These are phyloP conservation scores for Schizopygopsis malacanthus DNA, from an alignment of 2,797 vertebrate species.

Conservation along the genomic window DNA sequence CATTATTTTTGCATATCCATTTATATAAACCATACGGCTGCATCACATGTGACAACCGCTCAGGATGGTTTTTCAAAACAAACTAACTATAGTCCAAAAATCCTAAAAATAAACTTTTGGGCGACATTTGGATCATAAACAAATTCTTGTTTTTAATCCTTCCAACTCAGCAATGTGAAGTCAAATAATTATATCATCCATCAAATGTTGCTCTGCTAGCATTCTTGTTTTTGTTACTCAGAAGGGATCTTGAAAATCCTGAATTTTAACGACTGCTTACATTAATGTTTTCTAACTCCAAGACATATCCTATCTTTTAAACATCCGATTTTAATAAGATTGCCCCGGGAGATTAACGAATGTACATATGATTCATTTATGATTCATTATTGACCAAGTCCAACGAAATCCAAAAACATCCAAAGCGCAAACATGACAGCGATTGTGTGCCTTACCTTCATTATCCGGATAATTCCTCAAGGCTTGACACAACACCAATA, in stretches of 20 bases:
- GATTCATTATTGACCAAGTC: constrained; percentile 27
- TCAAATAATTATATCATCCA: background rate
- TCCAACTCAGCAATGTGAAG: background rate
- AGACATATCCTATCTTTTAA: background rate
- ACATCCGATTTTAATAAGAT: background rate
- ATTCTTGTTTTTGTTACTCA: background rate
- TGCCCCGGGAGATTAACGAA: constrained; percentile 15
- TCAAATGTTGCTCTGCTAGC: background rate
- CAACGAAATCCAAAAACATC: constrained; percentile 3
- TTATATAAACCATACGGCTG: background rate
- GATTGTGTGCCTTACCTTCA: constrained; percentile 59
- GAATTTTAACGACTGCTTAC: background rate
- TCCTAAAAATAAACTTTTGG: background rate
- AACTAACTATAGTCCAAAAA: background rate
- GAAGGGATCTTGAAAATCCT: background rate
- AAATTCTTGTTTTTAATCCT: background rate
- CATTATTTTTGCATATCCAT: background rate
- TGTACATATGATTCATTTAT: background rate
- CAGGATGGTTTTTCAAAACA: background rate
- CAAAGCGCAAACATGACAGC: constrained; percentile 39
- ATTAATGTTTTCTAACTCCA: background rate
- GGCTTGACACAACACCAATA: constrained; percentile 51
- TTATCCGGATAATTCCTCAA: constrained; percentile 67
- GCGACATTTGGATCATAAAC: background rate
- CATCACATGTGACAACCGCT: background rate